A percentile compares a stretch with the other conserved stretches of the same genome.
Evolutionary conservation across 2,888 invertebrate genomes (phyloP).

Genomic region (Sthenelais limicola): DNA sequence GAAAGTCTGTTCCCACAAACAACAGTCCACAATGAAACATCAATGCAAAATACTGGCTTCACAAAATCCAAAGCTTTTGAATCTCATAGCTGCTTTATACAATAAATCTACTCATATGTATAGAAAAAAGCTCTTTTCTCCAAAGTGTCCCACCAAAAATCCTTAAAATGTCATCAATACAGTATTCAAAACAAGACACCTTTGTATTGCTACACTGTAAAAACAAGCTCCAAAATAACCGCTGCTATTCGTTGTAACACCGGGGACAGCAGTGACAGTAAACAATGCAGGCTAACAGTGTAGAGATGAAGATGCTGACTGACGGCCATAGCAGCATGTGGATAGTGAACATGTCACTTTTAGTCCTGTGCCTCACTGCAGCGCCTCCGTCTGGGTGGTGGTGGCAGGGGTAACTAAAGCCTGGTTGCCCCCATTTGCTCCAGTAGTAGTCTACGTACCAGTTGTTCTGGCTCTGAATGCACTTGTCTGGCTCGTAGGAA

Average conservation of each 20-base stretch:
- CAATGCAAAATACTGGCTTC: no score
- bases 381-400: slow-evolving; percentile 16
- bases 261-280: slow-evolving; percentile 33
- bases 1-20: no score
- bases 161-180: no score
- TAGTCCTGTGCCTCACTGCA: slow-evolving; percentile 1
- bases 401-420: slow-evolving; percentile 25
- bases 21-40: no score
- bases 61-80: no score
- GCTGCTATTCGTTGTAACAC: slow-evolving; percentile 19
- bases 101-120: no score
- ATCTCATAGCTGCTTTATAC: no score
- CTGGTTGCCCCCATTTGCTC: neutral
- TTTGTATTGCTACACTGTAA: no score
- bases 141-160: no score
- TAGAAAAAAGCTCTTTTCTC: no score
- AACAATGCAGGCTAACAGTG: neutral
- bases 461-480: slow-evolving; percentile 20
- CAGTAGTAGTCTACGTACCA: slow-evolving; percentile 30
- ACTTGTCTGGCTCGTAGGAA: slow-evolving; percentile 22
- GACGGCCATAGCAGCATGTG: slow-evolving; percentile 28
- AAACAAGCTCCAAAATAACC: no score
- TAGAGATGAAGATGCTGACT: neutral
- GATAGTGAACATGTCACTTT: neutral
- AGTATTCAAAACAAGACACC: no score